Evolutionary conservation across 2,888 invertebrate genomes (phyloP), one percentile per base, ranked within the genome.

Genomic region (Frankliniella intonsa): DNA sequence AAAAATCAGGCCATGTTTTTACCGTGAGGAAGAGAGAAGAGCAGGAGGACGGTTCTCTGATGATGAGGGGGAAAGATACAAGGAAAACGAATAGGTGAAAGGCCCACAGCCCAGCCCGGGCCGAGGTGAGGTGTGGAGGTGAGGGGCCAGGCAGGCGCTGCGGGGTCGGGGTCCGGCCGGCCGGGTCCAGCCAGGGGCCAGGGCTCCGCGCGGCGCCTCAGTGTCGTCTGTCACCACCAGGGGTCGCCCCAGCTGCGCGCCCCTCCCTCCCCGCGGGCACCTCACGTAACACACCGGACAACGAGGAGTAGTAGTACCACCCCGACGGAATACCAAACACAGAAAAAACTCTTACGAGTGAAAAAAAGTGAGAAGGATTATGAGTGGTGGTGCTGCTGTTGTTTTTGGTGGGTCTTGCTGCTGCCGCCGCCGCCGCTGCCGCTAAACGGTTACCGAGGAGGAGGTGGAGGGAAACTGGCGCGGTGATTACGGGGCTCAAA

Each of bases 401-500:
- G 38, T 38, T 38, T 38, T 38, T 38, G 38, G 38, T 38, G 38
- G 38, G 38, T 38, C 38, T 38, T 2, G 38, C 38, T 38, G 38
- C 38, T 38, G n/a, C n/a, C n/a, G n/a, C n/a, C n/a, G n/a, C n/a
- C n/a, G n/a, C n/a, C 5, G 38, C 38, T 38, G 38, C 38, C 14
- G 62, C 19, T 62, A n/a, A 62, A 62, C 62, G 62, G 62, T 62
- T 62, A 62, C 62, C 0, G 62, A 62, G 38, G 38, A 38, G 38
- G 62, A 62, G 62, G 62, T 10, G 62, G n/a, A 62, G 62, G 62
- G 62, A 62, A 62, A 62, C 62, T n/a, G 62, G 62, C 62, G 38
- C 38, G 62, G n/a, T 62, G 62, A 62, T 62, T 62, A 62, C 62
- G n/a, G 62, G 62, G 17, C 38, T 38, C 38, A 38, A 38, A 38